Evolutionary conservation across 2,113 vertebrate genomes (phyloP).

Genomic region (Heptranchias perlo): DNA sequence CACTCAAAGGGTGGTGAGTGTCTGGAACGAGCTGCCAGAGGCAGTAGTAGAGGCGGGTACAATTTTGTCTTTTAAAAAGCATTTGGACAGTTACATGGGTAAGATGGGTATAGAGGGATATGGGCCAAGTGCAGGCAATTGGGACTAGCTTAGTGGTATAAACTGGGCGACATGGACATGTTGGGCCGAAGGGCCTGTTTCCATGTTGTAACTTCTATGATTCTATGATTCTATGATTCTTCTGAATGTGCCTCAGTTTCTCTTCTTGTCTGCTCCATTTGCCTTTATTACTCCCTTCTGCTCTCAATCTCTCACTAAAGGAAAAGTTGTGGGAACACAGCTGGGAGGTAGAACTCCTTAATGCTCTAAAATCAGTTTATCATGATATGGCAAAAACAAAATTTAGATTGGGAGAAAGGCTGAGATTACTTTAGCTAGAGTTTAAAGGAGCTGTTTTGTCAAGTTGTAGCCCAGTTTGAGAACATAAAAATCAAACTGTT

Average conservation of each 20-base stretch:
- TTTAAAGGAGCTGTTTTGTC: neutral
- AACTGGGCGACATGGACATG: no score
- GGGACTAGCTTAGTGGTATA: no score
- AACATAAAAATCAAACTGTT: neutral
- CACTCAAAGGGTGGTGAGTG: no score
- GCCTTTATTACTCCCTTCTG: neutral
- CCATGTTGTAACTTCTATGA: no score
- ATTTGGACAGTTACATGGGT: no score
- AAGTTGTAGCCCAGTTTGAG: neutral
- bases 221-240: no score
- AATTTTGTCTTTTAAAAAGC: no score
- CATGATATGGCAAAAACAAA: neutral
- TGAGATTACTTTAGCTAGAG: neutral
- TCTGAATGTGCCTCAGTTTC: neutral
- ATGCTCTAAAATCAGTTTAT: neutral
- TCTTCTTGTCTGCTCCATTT: neutral
- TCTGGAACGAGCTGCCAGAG: no score
- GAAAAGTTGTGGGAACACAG: neutral
- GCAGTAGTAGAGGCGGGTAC: no score
- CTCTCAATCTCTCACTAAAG: neutral
- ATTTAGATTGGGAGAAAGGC: neutral
- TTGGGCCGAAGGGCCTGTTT: no score
- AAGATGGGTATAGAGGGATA: no score
- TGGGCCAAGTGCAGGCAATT: no score
- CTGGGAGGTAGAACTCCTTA: neutral